These are phyloP conservation scores for Rhinolophus sinicus DNA, from an alignment of 2,113 vertebrate species.

Conservation along the genomic window DNA sequence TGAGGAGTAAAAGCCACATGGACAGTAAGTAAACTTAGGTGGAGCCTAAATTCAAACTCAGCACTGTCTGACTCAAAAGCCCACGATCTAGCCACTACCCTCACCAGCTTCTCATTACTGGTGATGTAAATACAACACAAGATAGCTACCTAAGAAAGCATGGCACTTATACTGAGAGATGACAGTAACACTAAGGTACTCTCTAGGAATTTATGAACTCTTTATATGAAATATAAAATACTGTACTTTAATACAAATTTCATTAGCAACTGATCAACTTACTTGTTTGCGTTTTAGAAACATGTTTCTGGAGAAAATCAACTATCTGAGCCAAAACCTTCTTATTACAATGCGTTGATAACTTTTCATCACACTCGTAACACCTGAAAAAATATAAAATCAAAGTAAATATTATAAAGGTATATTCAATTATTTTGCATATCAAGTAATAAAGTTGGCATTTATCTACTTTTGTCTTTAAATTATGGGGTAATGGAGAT, in stretches of 20 bases:
- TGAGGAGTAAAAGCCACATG: not conserved
- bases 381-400: conserved; percentile 89
- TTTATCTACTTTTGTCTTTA: not conserved
- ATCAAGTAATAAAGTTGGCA: conserved; percentile 17
- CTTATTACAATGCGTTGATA: conserved; percentile 97
- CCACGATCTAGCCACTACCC: not conserved
- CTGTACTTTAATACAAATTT: conserved; percentile 1
- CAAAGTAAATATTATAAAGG: conserved; percentile 56
- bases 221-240: conserved; percentile 21
- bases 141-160: not conserved
- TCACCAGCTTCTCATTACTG: not conserved
- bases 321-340: conserved; percentile 96
- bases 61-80: not conserved
- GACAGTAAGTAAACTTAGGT: not conserved
- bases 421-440: conserved; percentile 19
- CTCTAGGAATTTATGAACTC: not conserved
- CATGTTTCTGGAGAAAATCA: conserved; percentile 97
- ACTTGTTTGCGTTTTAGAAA: conserved; percentile 94
- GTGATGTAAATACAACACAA: not conserved
- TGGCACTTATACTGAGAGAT: not conserved
- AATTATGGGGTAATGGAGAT: not conserved
- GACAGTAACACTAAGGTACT: conserved; percentile 35
- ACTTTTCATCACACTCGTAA: conserved; percentile 97
- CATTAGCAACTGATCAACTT: conserved; percentile 76
- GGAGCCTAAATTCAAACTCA: not conserved